Conservation (phyloP, 1,140 invertebrate genomes). For the Drosophila cardini region DNA sequence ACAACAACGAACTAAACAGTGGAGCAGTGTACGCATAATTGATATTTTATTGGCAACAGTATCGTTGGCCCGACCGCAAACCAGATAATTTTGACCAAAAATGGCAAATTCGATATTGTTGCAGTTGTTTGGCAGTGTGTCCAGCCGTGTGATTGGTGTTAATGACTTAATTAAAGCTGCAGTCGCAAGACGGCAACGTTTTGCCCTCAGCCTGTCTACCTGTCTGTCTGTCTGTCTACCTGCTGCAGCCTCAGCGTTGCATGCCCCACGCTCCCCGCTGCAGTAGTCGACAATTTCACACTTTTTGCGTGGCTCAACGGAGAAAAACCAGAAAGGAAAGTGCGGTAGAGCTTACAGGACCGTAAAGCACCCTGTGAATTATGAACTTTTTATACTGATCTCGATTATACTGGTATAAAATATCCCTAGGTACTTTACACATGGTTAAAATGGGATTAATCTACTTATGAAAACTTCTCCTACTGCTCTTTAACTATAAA, state of each 20-base stretch:
- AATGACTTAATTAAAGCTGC: constrained; percentile 83
- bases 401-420: no score
- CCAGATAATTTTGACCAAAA: constrained; percentile 74
- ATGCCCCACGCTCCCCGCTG: constrained; percentile 11
- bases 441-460: no score
- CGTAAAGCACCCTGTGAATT: no score
- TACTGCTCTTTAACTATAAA: no score
- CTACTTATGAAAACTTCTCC: no score
- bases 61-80: constrained; percentile 63
- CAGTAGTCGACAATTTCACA: constrained; percentile 80
- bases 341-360: no score
- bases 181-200: constrained; percentile 30
- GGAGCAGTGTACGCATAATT: constrained; percentile 52
- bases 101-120: constrained; percentile 76
- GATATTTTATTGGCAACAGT: constrained; percentile 70
- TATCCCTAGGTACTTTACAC: no score
- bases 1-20: background rate
- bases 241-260: background rate
- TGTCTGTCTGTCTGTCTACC: constrained; percentile 20
- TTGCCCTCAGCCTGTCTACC: constrained; percentile 29
- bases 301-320: constrained; percentile 74
- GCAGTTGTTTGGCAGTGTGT: constrained; percentile 19
- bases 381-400: no score
- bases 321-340: constrained; percentile 50
- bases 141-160: constrained; percentile 61